Conservation (phyloP, 2,113 vertebrate species). For the Pavo muticus region DNA sequence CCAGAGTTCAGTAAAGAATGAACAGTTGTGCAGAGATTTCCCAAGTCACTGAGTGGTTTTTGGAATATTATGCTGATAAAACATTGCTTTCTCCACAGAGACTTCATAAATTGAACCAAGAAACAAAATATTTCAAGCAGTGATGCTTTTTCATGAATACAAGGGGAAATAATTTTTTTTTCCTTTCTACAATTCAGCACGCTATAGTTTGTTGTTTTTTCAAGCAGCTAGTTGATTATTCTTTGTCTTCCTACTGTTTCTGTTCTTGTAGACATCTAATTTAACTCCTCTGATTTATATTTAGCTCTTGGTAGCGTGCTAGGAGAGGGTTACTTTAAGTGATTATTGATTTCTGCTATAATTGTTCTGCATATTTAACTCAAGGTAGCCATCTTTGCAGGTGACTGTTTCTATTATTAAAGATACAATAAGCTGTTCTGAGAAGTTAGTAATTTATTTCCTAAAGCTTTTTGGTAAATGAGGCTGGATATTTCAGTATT, state of each 20-base stretch:
- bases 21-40: constrained; percentile 21
- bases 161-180: not conserved
- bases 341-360: constrained; percentile 6
- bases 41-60: not conserved
- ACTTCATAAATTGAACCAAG: not conserved
- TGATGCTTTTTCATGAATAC: not conserved
- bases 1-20: not conserved
- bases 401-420: not conserved
- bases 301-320: not conserved
- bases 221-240: not conserved
- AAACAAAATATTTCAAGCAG: not conserved
- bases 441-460: not conserved
- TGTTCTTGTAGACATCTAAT: no score
- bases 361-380: not conserved
- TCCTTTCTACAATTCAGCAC: not conserved
- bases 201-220: not conserved
- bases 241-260: not conserved
- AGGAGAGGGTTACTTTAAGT: not conserved
- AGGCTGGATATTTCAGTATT: not conserved
- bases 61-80: constrained; percentile 12
- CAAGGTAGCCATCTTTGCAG: not conserved
- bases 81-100: not conserved
- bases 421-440: not conserved
- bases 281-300: not conserved
- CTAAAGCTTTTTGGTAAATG: not conserved